A percentile compares a stretch with the other conserved stretches of the same genome.
Conservation (phyloP, 1,140 invertebrate species). For the Euwallacea similis region DNA sequence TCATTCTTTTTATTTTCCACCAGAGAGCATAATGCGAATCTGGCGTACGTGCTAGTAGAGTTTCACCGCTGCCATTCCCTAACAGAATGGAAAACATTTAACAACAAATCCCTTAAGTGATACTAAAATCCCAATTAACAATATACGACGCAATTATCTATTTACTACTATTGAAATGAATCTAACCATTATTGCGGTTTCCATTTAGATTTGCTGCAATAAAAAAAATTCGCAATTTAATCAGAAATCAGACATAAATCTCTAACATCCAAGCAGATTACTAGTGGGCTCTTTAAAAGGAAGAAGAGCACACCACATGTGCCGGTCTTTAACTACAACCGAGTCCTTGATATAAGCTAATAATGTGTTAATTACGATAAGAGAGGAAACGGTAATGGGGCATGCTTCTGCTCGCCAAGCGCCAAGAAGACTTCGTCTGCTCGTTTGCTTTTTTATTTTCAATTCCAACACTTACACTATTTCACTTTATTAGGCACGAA, state of each 20-base stretch:
- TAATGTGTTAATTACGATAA: slow-evolving; percentile 39
- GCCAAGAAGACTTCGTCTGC: not conserved
- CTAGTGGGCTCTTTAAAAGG: not conserved
- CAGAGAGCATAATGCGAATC: too few species aligned
- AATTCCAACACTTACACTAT: not conserved
- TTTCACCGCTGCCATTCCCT: too few species aligned
- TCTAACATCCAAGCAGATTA: not conserved
- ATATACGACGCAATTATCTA: too few species aligned
- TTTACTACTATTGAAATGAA: too few species aligned
- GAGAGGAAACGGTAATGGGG: slow-evolving; percentile 35
- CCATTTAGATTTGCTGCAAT: not conserved
- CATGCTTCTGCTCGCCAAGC: slow-evolving; percentile 19
- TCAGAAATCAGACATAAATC: not conserved
- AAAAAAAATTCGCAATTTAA: not conserved
- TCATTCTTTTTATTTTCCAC: too few species aligned
- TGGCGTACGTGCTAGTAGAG: too few species aligned
- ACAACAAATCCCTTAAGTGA: too few species aligned
- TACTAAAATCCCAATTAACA: too few species aligned
- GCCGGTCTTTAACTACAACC: slow-evolving; percentile 22
- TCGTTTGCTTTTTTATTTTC: slow-evolving; percentile 13
- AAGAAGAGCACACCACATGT: slow-evolving; percentile 6
- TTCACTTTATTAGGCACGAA: too few species aligned
- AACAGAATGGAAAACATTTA: too few species aligned
- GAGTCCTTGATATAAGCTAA: slow-evolving; percentile 31
- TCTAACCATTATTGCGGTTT: too few species aligned